Evolutionary conservation across 2,888 invertebrate species (phyloP), one percentile per base, ranked within the genome.

Genomic region (Teleiodes luculella): DNA sequence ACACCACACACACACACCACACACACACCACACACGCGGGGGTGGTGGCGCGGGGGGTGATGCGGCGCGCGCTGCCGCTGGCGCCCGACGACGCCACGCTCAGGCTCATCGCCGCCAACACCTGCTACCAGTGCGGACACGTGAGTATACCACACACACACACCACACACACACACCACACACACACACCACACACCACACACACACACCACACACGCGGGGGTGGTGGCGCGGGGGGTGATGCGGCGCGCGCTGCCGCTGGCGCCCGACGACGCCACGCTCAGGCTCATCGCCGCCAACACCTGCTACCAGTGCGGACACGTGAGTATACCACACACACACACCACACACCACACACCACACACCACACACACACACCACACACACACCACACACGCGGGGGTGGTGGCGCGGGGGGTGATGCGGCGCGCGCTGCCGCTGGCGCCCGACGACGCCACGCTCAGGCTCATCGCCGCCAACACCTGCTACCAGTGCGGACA

Each of bases 201-300:
- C n/a, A n/a, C n/a, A n/a, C n/a, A n/a, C n/a, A n/a, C n/a, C n/a
- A n/a, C n/a, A n/a, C n/a, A n/a, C n/a, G 74, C 74, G 11, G 72
- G 70, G 33, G 79, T 80, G 61, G 77, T 81, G 13, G 84, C 86
- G 59, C 68, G 59, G 52, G 67, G 70, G 8, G 86, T 86, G 64
- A 56, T 76, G 62, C 66, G 67, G 0, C 81, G 78, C 16, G 80
- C 83, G 13, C 65, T 66, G 14, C 65, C 70, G 58, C 78, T 98
- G 48, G 90, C 92, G 45, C 93, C 95, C 0, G 84, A 86, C 5
- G 94, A 96, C 87, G 92, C 94, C 6, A 87, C 95, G 66, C 95
- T 97, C 52, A 94, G 95, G 59, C 91, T 99, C 37, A 87, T 97
- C 36, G 95, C 95, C 31, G 97, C 98, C 36, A 93, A 94, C 78